These are phyloP conservation scores for Staurois parvus DNA, from an alignment of 2,797 vertebrate species.

Conservation along the genomic window DNA sequence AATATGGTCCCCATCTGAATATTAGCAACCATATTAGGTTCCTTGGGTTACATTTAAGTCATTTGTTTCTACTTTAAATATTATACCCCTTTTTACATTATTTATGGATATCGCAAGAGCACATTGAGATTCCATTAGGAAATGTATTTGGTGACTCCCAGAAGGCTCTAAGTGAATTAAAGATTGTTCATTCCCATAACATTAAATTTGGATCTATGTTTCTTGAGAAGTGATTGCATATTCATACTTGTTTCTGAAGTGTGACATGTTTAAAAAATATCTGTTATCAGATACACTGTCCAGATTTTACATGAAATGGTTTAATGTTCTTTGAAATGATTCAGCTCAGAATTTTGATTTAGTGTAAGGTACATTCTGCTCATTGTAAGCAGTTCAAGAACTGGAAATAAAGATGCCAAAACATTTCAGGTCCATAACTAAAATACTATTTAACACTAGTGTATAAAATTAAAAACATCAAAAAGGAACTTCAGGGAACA, in stretches of 20 bases:
- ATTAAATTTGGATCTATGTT: slow-evolving; percentile 37
- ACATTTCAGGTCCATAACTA: no score
- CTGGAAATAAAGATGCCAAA: no score
- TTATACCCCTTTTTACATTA: slow-evolving; percentile 32
- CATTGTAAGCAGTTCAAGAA: background rate
- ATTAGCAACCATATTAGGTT: slow-evolving; percentile 48
- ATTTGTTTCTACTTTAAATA: slow-evolving; percentile 43
- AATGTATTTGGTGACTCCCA: slow-evolving; percentile 30
- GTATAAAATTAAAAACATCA: no score
- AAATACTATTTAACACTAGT: no score
- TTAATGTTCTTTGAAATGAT: slow-evolving; percentile 6
- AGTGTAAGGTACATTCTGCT: background rate
- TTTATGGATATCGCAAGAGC: slow-evolving; percentile 21
- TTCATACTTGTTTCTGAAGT: slow-evolving; percentile 1
- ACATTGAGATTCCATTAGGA: slow-evolving; percentile 9
- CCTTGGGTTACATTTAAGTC: background rate
- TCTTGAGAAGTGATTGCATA: background rate
- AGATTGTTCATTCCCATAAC: background rate
- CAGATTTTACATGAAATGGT: slow-evolving; percentile 12
- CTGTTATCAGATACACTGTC: slow-evolving; percentile 32
- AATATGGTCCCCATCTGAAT: slow-evolving; percentile 22
- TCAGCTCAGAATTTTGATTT: slow-evolving; percentile 22
- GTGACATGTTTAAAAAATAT: slow-evolving; percentile 9
- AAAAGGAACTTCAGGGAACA: no score
- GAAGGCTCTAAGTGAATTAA: slow-evolving; percentile 10